These are phyloP conservation scores for Hippotragus niger DNA, from an alignment of 2,113 vertebrate species.

Conservation along the genomic window DNA sequence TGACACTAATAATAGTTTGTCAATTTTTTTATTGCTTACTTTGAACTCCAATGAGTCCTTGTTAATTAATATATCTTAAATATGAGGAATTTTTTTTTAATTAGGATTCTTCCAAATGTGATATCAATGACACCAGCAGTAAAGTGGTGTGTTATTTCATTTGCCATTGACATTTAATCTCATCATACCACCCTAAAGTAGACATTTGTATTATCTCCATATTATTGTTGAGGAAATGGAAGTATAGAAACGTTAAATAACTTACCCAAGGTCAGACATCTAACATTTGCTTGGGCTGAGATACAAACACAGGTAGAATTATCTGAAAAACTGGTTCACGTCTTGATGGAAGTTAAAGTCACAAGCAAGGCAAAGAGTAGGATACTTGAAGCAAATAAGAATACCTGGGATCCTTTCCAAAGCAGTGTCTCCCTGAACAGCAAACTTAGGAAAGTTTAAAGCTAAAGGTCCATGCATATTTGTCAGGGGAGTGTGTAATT, in stretches of 20 bases:
- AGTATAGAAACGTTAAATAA: not conserved
- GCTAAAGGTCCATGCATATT: too few relatives aligned
- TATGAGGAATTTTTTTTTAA: slow-evolving; percentile 24
- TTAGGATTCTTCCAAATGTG: not conserved
- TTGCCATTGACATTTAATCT: not conserved
- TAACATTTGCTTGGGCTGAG: not conserved
- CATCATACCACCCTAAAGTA: not conserved
- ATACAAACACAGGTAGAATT: not conserved
- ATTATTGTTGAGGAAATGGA: not conserved
- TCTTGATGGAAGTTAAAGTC: not conserved
- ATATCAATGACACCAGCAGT: not conserved
- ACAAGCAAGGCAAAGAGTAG: not conserved
- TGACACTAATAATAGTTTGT: not conserved
- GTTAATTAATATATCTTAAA: slow-evolving; percentile 39
- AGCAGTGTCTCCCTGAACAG: not conserved
- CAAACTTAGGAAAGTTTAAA: not conserved
- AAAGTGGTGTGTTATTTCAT: not conserved
- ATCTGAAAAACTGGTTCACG: not conserved
- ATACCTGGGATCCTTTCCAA: not conserved
- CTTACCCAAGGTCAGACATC: not conserved
- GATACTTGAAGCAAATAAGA: not conserved
- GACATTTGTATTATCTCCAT: not conserved
- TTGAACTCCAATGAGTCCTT: slow-evolving; percentile 53
- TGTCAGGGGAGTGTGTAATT: not conserved
- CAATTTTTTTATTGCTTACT: slow-evolving; percentile 23